phyloP scores from a whole-genome alignment of 1,140 invertebrate species.

The Arion vulgaris region DNA sequence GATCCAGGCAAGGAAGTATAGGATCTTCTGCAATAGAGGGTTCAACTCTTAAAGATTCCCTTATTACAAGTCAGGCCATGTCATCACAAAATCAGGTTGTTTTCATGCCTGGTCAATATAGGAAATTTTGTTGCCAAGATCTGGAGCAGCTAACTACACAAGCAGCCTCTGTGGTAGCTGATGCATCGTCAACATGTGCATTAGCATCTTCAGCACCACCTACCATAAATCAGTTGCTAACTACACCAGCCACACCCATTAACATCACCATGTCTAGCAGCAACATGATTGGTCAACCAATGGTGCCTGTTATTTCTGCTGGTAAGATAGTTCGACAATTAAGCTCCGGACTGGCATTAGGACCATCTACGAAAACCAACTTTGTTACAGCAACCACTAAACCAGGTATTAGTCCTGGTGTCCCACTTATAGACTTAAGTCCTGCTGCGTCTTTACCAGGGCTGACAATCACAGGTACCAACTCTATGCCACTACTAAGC shows the following conservation, averaged over 20 bases:
- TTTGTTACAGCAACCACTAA: conserved; percentile 22
- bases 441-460: conserved; percentile 30
- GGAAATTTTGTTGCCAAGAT: conserved; percentile 36
- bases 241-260: not conserved
- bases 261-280: conserved; percentile 19
- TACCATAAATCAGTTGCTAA: not conserved
- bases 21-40: not conserved
- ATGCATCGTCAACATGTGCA: not conserved
- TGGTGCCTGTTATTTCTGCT: conserved; percentile 42
- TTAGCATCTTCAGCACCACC: not conserved
- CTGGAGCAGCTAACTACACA: conserved; percentile 15
- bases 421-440: conserved; percentile 8
- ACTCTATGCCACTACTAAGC: conserved; percentile 12
- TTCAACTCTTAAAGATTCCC: conserved; percentile 4
- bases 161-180: conserved; percentile 2
- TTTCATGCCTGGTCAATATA: not conserved
- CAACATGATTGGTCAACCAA: conserved; percentile 50
- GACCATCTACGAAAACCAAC: not conserved
- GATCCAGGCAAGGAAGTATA: not conserved
- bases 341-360: not conserved
- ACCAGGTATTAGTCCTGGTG: conserved; percentile 28
- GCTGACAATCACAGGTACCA: conserved; percentile 32
- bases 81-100: not conserved
- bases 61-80: not conserved
- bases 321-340: conserved; percentile 11